Conservation (phyloP, 2,797 vertebrate species). For the Melopsittacus undulatus region DNA sequence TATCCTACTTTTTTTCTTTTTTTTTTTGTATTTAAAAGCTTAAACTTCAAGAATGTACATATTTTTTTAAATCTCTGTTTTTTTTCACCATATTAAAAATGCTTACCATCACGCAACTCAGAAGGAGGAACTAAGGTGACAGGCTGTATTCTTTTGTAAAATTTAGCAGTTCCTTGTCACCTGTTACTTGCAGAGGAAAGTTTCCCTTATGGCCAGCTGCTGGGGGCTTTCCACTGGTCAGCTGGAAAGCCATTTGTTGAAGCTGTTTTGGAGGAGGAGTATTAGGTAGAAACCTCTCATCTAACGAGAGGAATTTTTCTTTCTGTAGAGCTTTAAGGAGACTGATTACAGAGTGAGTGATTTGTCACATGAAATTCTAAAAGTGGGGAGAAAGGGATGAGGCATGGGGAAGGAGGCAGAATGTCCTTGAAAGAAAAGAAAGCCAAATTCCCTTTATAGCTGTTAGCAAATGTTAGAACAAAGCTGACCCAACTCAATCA, state of each 20-base stretch:
- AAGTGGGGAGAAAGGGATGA: not conserved
- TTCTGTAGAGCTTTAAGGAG: not conserved
- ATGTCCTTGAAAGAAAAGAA: not conserved
- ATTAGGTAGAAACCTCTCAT: not conserved
- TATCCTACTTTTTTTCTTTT: not conserved
- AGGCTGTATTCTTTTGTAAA: not conserved
- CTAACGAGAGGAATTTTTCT: not conserved
- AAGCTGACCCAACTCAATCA: not conserved
- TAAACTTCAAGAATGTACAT: not conserved
- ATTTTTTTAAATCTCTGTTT: not conserved
- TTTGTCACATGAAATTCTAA: not conserved
- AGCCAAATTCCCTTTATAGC: not conserved
- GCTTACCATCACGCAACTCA: not conserved
- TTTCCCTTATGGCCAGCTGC: not conserved
- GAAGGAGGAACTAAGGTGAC: not conserved
- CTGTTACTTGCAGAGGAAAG: not conserved
- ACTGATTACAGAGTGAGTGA: accelerated
- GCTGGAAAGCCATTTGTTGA: not conserved
- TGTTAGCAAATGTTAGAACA: not conserved
- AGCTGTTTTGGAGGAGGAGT: not conserved
- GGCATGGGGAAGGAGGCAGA: not conserved
- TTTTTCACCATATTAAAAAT: not conserved
- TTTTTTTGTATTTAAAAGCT: not conserved
- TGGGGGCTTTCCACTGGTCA: not conserved
- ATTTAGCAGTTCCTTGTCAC: not conserved